phyloP scores from a whole-genome alignment of 2,113 vertebrate species.

The Oryzias javanicus region DNA sequence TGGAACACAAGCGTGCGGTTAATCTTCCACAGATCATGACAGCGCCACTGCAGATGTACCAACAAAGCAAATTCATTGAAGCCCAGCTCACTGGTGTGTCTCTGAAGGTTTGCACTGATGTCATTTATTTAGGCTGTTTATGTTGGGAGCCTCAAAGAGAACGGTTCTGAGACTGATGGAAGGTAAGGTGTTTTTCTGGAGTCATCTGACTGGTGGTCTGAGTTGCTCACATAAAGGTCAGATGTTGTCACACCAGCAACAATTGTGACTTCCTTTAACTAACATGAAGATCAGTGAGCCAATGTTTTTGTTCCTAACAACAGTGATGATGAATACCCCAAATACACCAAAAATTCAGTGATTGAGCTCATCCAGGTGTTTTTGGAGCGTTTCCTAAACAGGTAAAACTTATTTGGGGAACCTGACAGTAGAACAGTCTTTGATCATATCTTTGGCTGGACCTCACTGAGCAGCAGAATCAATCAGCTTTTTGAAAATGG shows the following conservation, averaged over 20 bases:
- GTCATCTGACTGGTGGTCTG: not conserved
- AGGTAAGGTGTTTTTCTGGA: not conserved
- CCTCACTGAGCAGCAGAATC: not conserved
- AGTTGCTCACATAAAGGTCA: not conserved
- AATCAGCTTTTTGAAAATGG: slow-evolving; percentile 13
- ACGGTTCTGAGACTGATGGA: slow-evolving; percentile 4
- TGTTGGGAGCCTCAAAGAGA: slow-evolving; percentile 28
- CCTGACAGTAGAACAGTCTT: slow-evolving; percentile 14
- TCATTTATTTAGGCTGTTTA: slow-evolving; percentile 37
- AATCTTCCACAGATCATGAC: too few species aligned
- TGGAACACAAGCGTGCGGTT: too few species aligned
- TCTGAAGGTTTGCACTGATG: slow-evolving; percentile 40
- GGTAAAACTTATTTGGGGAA: not conserved
- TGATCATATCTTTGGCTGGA: not conserved
- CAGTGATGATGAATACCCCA: not conserved
- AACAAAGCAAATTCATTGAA: too few species aligned
- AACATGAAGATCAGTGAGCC: too few species aligned
- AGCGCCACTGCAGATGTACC: too few species aligned
- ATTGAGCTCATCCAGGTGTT: not conserved
- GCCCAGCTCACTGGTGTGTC: too few species aligned
- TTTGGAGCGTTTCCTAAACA: too few species aligned
- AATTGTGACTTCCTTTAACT: not conserved
- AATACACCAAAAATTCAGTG: not conserved
- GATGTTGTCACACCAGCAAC: not conserved
- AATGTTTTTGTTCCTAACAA: too few species aligned